Percentiles rank a stretch among this genome's conserved stretches.
Conservation (phyloP, 2,888 invertebrate species). For the Eristalis intricaria region DNA sequence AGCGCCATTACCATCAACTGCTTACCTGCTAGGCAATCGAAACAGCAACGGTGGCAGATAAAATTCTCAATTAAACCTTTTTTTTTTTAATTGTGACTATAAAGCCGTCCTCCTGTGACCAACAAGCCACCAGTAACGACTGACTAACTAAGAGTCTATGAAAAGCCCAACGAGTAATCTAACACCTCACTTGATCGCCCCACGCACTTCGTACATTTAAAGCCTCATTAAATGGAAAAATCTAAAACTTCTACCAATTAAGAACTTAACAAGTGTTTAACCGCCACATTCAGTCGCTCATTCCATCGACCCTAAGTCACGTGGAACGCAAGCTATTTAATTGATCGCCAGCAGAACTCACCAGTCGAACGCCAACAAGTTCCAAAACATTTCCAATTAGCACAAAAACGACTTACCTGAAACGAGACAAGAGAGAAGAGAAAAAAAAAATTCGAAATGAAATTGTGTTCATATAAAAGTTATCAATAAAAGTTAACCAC, state of each 20-base stretch:
- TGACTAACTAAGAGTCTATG: background rate
- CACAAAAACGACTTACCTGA: slow-evolving; percentile 39
- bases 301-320: background rate
- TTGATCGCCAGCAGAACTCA: background rate
- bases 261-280: background rate
- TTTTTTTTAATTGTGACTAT: too few relatives aligned
- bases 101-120: background rate
- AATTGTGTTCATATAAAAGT: slow-evolving; percentile 12
- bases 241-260: background rate
- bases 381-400: slow-evolving; percentile 16
- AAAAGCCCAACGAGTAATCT: background rate
- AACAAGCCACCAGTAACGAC: too few relatives aligned
- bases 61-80: too few relatives aligned
- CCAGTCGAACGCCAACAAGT: background rate
- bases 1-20: too few relatives aligned
- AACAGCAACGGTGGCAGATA: too few relatives aligned
- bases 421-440: slow-evolving; percentile 40
- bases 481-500: slow-evolving; percentile 26
- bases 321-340: background rate
- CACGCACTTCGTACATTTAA: background rate
- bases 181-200: background rate
- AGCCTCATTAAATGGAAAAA: background rate
- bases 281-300: background rate
- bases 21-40: too few relatives aligned
- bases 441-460: background rate